These are phyloP conservation scores for Fragariocoptes setiger DNA, from an alignment of 1,140 invertebrate genomes.

Conservation along the genomic window DNA sequence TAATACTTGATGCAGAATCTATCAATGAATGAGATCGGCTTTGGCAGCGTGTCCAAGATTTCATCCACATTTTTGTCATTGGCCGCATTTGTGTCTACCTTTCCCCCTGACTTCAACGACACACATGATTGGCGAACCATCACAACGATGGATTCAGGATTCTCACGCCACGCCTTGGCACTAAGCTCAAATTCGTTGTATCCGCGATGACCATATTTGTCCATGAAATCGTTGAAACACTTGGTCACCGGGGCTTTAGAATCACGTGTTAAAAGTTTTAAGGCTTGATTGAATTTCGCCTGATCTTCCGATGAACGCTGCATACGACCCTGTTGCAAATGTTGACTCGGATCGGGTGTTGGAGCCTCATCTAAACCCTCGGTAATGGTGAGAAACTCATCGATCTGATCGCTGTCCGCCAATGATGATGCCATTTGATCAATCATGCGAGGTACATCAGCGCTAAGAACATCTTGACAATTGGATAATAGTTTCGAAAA, in stretches of 20 bases:
- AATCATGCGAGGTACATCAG: constrained; percentile 3
- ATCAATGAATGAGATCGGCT: constrained; percentile 1
- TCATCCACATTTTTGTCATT: constrained; percentile 3
- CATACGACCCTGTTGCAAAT: constrained; percentile 22
- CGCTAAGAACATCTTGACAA: constrained; percentile 4
- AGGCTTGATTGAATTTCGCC: constrained; percentile 24
- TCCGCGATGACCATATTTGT: constrained; percentile 35
- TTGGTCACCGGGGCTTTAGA: constrained; percentile 19
- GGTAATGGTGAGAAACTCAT: constrained; percentile 5
- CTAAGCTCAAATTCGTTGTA: constrained; percentile 37
- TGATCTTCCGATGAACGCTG: constrained; percentile 20
- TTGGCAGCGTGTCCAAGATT: constrained; percentile 2
- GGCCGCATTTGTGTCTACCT: constrained; percentile 1
- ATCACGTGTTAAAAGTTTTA: constrained; percentile 21
- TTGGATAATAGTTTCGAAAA: not conserved
- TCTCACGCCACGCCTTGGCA: constrained; percentile 29
- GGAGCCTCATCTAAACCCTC: not conserved
- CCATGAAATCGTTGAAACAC: constrained; percentile 26
- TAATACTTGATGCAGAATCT: constrained; percentile 16
- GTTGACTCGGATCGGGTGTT: not conserved
- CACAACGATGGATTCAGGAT: constrained; percentile 25
- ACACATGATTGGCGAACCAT: constrained; percentile 23
- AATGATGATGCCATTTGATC: constrained; percentile 1
- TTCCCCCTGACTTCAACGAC: constrained; percentile 4
- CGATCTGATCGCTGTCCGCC: not conserved